These are phyloP conservation scores for Sphaerophoria taeniata DNA, from an alignment of 2,888 invertebrate species.

Conservation along the genomic window DNA sequence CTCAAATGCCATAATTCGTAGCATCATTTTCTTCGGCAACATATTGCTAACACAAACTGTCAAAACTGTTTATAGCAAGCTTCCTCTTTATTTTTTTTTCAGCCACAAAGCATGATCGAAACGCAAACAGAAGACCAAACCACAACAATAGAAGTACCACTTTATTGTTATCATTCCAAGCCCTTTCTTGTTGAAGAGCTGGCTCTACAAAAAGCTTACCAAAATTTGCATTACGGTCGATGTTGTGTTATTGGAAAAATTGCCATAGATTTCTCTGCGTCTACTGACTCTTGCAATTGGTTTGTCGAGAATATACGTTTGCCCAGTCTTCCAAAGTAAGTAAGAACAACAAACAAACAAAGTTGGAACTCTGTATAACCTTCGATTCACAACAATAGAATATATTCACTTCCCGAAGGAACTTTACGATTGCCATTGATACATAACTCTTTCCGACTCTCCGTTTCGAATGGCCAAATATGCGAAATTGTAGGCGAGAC, in stretches of 20 bases:
- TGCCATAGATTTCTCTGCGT: slow-evolving; percentile 52
- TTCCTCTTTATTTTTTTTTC: not conserved
- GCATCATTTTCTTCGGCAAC: no score
- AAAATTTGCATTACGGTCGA: slow-evolving; percentile 78
- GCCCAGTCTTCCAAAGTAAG: slow-evolving; percentile 77
- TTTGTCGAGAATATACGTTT: slow-evolving; percentile 78
- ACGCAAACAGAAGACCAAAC: not conserved
- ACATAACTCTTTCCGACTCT: slow-evolving; percentile 59
- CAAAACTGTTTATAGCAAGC: not conserved
- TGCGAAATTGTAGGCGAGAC: slow-evolving; percentile 79
- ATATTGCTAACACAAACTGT: not conserved
- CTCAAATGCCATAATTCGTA: no score
- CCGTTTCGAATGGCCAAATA: slow-evolving; percentile 69
- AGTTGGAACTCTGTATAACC: no score
- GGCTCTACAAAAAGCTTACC: slow-evolving; percentile 76
- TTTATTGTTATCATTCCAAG: slow-evolving; percentile 78
- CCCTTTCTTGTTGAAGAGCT: slow-evolving; percentile 79
- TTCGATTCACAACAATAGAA: slow-evolving; percentile 69
- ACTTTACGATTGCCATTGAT: slow-evolving; percentile 76
- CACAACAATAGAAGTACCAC: slow-evolving; percentile 52
- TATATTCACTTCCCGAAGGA: slow-evolving; percentile 78
- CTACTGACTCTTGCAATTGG: slow-evolving; percentile 62
- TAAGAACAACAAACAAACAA: not conserved
- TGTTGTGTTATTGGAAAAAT: slow-evolving; percentile 80
- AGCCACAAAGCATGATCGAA: slow-evolving; percentile 35